Base-by-base conservation (phyloP, 2,797 vertebrate genomes). In the Chaunax sp. region DNA sequence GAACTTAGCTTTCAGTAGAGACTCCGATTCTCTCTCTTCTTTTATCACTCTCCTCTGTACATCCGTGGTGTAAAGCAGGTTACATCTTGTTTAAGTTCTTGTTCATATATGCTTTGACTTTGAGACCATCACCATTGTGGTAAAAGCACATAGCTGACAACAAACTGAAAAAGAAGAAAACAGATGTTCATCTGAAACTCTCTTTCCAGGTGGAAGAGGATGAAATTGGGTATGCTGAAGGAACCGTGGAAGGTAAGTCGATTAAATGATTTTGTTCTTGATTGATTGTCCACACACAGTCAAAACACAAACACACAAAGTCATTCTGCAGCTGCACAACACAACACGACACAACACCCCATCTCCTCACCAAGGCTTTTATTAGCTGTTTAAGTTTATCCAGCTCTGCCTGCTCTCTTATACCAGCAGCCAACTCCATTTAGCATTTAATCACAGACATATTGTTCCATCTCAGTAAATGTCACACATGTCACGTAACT, bases 191-290 rank as follows among this genome's bases (percentile, higher is more conserved):
- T 38, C 40, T 45, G 19, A 35, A 0, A 46, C 8, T 85, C 8
- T 85, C 16, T 72, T 1, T 84, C 74, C 53, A 98, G 96, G 90
- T 78, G 37, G 94, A 95, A 63, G 95, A 96, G 18, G 90, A 92
- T 66, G 90, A 92, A 62, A 78, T 73, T 19, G 83, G 89, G 18
- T 94, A 85, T 33, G 93, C 88, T 71, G 95, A 95, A 64, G 93
- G 93, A 69, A 82, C 69, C 55, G 45, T 75, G 50, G 94, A 92
- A 91, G 93, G 97, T 98, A 77, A 96, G 96, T 92, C 25, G 15
- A 64, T 55, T 12, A 23, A 50, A 2, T 9, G 20, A 46, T 16
- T 40, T 45, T 51, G 22, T 22, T 20, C 26, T 37, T 10, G 4
- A 51, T 46, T 51, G 33, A 43, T 30, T 18, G 19, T 45, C 16